Base-by-base conservation (phyloP, 1,140 invertebrate species). In the Drosophila paulistorum region DNA sequence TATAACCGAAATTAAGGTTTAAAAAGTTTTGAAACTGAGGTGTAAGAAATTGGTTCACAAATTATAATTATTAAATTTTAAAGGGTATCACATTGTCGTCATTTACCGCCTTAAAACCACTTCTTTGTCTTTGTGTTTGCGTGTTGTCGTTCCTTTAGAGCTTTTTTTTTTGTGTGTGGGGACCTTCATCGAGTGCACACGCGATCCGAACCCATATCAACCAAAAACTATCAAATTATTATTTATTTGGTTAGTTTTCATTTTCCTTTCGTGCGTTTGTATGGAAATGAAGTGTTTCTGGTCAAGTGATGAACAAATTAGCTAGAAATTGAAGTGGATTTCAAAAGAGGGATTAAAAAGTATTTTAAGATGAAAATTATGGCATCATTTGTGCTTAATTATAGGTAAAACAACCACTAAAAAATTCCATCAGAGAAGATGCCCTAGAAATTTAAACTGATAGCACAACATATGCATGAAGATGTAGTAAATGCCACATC, bases 221-320 rank as follows among this genome's bases (percentile, higher is more conserved):
- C 10, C 37, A 39, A 65, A 51, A 51, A 51, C 48, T 66, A 41
- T 35, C 58, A 76, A 76, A 70, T 76, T 76, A 76, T 77, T 66
- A 76, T 77, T 71, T 65, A 7, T 57, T 48, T 30, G 35, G 55
- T 51, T 67, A 33, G 51, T 64, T 42, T 70, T 42, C 35, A 13
- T 60, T 55, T 10, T 60, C 9, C 7, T 26, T 14, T 7, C 37
- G 55, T 48, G 26, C 7, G 13, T 42, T 48, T 23, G 37, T 45
- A n/a, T 37, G 37, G 20, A 59, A 77, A 64, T 71, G 74, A 66
- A 77, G 68, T 79, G 64, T 76, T 48, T 48, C 75, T 89, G 79
- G 62, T 71, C 83, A 87, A 87, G 83, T 87, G 83, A 89, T 82
- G 83, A 87, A 74, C 83, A 87, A 87, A 89, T 87, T 87, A 87